Evolutionary conservation across 2,888 invertebrate genomes (phyloP), one percentile per base, ranked within the genome.

Genomic region (Agriopis leucophaearia): DNA sequence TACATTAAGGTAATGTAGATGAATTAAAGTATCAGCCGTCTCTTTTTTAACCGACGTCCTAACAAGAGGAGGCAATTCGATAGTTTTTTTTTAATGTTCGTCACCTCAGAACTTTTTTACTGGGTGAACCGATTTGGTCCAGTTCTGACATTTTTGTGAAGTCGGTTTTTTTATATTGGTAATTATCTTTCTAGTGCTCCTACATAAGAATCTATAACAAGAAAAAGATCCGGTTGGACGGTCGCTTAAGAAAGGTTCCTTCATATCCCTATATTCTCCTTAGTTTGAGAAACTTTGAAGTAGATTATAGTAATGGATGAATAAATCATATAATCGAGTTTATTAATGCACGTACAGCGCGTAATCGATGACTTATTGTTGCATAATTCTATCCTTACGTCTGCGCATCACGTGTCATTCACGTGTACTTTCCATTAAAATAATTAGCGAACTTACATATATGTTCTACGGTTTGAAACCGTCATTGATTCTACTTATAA

Each of bases 291-390:
- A 55, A 42, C 27, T 18, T 8, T 27, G 12, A 52, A 62, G 27
- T 66, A 62, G 51, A 66, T 52, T 57, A 66, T 62, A 59, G 69
- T 72, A 72, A 71, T 73, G 67, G 69, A 66, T 64, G 60, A 58
- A 73, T 70, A 72, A 71, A 73, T 75, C 71, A 70, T 71, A 69
- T 52, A 75, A 73, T 72, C 59, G 63, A 71, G 63, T 72, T 69
- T 73, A 75, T 72, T 71, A 70, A 70, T 58, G 71, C 50, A 63
- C 45, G 54, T 66, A 66, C 66, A 42, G 59, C 51, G 52, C 44
- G 45, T 67, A 72, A 74, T 74, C 66, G 65, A 69, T 66, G 61
- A 70, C 55, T 65, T 60, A 67, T 70, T 71, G 61, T 64, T 66
- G 47, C 55, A 54, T 61, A 64, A 55, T 65, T 50, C 55, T 47